Base-by-base conservation (phyloP, 2,888 invertebrate species). In the Caenorhabditis sp. region DNA sequence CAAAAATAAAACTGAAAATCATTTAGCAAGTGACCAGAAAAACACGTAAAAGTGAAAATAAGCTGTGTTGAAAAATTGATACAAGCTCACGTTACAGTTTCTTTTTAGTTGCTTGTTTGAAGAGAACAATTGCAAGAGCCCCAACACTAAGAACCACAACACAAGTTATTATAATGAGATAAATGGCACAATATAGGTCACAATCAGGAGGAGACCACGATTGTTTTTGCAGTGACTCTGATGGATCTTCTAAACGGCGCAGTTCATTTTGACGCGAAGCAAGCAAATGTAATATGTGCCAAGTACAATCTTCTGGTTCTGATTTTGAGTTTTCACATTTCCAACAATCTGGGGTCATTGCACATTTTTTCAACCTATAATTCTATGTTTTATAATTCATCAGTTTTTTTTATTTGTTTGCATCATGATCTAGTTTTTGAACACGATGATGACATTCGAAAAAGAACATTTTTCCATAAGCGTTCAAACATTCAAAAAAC, bases 131-230 rank as follows among this genome's bases (percentile, higher is more conserved):
- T 1, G 71, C 66, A 0, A 71, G 31, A 10, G 57, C 51, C 43
- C 60, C 71, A 21, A 71, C 66, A 17, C 58, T 24, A 1, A 73
- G n/a, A 19, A 73, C 62, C 1, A 62, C 65, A 6, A 65, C 51
- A 12, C 55, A 27, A 0, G 72, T 73, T 5, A 69, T 19, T 0
- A 50, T 23, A 17, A 66, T 36, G 5, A 73, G 24, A 49, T 66
- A 68, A 6, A 73, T 1, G 1, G 73, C 59, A 54, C 77, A 77
- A 50, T 68, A 67, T 53, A 72, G 66, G 21, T 70, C 73, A 31
- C 77, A 77, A 31, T 77, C 77, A 43, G 77, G 77, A 36, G 73
- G 62, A 55, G 72, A 66, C 73, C 73, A 77, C 17, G 67, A 54
- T 58, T 77, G 77, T 54, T 62, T 61, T 27, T 66, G 50, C 12